Evolutionary conservation across 2,888 invertebrate species (phyloP).

Genomic region (Saturnia pavonia): DNA sequence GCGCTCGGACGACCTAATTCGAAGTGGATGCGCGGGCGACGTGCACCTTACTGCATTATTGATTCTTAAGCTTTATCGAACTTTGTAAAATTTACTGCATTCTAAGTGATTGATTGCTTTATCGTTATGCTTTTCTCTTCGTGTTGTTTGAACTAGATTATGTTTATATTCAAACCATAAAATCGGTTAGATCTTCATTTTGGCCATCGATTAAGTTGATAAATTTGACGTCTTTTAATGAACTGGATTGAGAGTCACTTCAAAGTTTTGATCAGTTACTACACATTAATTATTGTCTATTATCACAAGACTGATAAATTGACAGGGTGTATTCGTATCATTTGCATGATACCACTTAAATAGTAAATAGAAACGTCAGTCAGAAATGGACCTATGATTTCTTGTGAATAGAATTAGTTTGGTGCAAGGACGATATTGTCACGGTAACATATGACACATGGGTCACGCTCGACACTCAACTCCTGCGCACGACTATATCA

Average conservation of each 20-base stretch:
- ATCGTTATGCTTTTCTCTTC: conserved; percentile 16
- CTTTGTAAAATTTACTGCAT: conserved; percentile 19
- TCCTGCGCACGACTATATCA: conserved; percentile 56
- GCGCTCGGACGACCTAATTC: conserved; percentile 59
- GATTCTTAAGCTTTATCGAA: conserved; percentile 21
- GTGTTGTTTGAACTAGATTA: conserved; percentile 2
- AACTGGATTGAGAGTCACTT: too few species aligned
- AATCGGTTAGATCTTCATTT: background rate
- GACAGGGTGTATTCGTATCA: too few species aligned
- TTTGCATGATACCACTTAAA: conserved; percentile 5
- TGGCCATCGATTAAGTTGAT: background rate
- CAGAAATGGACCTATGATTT: conserved; percentile 13
- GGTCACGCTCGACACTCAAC: conserved; percentile 57
- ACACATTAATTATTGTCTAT: background rate
- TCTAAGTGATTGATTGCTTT: conserved; percentile 20
- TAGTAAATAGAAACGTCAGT: conserved; percentile 15
- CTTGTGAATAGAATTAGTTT: conserved; percentile 17
- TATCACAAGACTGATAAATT: background rate
- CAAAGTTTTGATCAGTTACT: background rate
- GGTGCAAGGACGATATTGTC: conserved; percentile 63
- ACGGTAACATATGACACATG: conserved; percentile 61
- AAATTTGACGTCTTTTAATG: background rate
- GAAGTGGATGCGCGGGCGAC: conserved; percentile 19
- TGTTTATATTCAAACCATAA: background rate
- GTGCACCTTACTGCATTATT: conserved; percentile 17